Evolutionary conservation across 2,797 vertebrate genomes (phyloP), one percentile per base, ranked within the genome.

Genomic region (Pseudopleuronectes americanus): DNA sequence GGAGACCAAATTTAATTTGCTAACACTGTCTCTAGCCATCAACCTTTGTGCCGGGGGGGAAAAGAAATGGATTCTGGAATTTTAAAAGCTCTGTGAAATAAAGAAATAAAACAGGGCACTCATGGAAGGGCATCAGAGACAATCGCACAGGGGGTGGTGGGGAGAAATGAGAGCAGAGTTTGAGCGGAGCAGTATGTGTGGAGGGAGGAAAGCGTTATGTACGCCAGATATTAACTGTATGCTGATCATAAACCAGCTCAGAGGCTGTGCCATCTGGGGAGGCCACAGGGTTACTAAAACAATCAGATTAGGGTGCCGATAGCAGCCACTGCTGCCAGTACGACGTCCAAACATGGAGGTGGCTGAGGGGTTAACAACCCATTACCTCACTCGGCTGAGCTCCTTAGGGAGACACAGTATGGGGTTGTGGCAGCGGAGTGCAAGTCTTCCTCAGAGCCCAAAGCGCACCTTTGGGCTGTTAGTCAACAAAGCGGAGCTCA

Each of bases 61-160:
- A 87, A 88, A 80, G 67, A 90, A 90, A 93, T 92, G 87, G 89
- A 89, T 89, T 91, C 83, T 87, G 89, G 77, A 89, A 87, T 89
- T 89, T 87, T 72, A 89, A 91, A 90, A 85, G 84, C 90, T 84
- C 84, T 87, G 76, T 72, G 83, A 87, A 89, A 90, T 84, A 86
- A 87, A 88, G 84, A 89, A 91, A 91, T 87, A 80, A 91, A 91
- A 84, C 74, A 67, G 71, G 76, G 67, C 76, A 72, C 76, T 80
- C 70, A 38, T 8, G 77, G 85, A 76, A 87, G 83, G 74, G 71
- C 57, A 47, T 73, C 41, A 31, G 72, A 90, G 80, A 92, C 89
- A 90, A 92, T 84, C 79, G 83, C 82, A 84, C 88, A 83, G 90
- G 78, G 85, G 89, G 86, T 84, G 89, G 86, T 71, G 61, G 63